These are phyloP conservation scores for Plecturocebus donacophilus DNA, from an alignment of 2,113 vertebrate genomes.

Conservation along the genomic window DNA sequence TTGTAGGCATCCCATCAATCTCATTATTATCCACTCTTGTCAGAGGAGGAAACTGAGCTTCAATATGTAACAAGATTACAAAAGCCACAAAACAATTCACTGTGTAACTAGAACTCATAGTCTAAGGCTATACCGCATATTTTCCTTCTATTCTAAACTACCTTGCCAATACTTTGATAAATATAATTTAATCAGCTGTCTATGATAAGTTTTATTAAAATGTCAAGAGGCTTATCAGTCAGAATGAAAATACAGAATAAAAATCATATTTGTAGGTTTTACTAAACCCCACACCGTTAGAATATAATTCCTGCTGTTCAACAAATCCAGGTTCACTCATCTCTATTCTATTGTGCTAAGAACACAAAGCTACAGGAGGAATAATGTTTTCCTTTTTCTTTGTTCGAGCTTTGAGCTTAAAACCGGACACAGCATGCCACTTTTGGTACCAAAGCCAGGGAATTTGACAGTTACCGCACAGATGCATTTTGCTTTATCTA, in stretches of 20 bases:
- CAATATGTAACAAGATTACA: not conserved
- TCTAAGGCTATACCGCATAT: constrained; percentile 2
- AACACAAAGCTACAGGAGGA: constrained; percentile 61
- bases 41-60: constrained; percentile 38
- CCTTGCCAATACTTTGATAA: constrained; percentile 65
- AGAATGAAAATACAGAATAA: constrained; percentile 70
- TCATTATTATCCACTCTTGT: not conserved
- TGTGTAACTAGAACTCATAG: not conserved
- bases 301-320: constrained; percentile 70
- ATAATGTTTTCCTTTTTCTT: constrained; percentile 68
- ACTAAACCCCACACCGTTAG: constrained; percentile 62
- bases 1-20: not conserved
- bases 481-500: constrained; percentile 1
- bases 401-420: constrained; percentile 65
- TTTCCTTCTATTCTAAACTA: not conserved
- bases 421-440: constrained; percentile 41
- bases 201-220: constrained; percentile 73
- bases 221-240: constrained; percentile 71
- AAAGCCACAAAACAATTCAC: not conserved
- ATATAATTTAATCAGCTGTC: constrained; percentile 68
- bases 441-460: constrained; percentile 52
- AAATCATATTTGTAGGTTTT: constrained; percentile 68
- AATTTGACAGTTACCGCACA: constrained; percentile 46
- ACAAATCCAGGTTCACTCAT: constrained; percentile 66
- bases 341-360: constrained; percentile 61